A percentile compares a stretch with the other conserved stretches of the same genome.
Evolutionary conservation across 2,888 invertebrate genomes (phyloP).

Genomic region (Pristionchus mayeri): DNA sequence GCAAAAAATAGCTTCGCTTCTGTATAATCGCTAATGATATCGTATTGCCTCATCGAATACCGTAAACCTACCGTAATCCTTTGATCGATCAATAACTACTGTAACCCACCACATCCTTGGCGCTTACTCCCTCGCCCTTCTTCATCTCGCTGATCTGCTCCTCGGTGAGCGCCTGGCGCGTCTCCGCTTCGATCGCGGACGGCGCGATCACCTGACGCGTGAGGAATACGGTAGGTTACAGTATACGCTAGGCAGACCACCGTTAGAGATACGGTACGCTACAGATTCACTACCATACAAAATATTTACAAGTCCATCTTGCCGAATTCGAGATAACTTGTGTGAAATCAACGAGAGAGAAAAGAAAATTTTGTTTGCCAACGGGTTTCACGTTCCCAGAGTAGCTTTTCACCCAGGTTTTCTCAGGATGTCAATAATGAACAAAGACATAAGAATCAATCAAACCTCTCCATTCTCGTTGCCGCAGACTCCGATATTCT

Average conservation of each 20-base stretch:
- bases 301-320: too few species aligned
- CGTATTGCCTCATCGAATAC: too few species aligned
- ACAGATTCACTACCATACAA: too few species aligned
- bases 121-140: conserved; percentile 58
- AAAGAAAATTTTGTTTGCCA: too few species aligned
- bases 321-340: too few species aligned
- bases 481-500: neutral
- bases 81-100: neutral
- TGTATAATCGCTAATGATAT: too few species aligned
- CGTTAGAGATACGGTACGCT: too few species aligned
- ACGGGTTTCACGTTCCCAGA: too few species aligned
- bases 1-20: too few species aligned
- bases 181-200: conserved; percentile 49
- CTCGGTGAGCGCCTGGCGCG: conserved; percentile 62
- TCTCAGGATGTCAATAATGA: neutral
- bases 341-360: too few species aligned
- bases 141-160: conserved; percentile 66
- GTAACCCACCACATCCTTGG: conserved; percentile 56
- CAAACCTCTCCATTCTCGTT: conserved; percentile 35
- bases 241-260: neutral
- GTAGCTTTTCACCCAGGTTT: too few species aligned
- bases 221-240: neutral
- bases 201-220: conserved; percentile 47
- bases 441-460: neutral
- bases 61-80: too few species aligned